phyloP scores from a whole-genome alignment of 2,888 invertebrate species.

The Amblyteles armatorius region DNA sequence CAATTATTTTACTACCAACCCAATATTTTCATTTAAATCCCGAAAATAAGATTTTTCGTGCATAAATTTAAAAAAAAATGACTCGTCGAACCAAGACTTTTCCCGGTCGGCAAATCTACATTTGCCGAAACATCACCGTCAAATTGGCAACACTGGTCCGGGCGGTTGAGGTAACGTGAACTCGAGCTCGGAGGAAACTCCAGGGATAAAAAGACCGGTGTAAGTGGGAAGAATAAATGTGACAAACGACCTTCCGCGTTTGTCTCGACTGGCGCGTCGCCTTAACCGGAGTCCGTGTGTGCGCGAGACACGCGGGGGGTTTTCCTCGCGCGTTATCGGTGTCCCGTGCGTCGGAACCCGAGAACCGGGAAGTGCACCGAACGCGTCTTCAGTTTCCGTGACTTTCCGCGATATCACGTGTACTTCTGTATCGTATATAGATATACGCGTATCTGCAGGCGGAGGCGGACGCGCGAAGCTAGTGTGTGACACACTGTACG shows the following conservation, averaged over 20 bases:
- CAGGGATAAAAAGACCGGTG: neutral
- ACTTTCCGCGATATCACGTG: conserved; percentile 24
- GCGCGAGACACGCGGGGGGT: conserved; percentile 1
- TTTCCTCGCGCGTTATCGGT: conserved; percentile 39
- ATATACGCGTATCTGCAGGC: neutral
- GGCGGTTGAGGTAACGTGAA: neutral
- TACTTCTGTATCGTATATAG: neutral
- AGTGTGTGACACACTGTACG: neutral
- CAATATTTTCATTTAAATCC: no score
- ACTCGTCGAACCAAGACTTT: no score
- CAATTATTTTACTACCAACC: no score
- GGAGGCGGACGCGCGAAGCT: conserved; percentile 3
- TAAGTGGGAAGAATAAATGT: conserved; percentile 22
- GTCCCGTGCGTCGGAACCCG: conserved; percentile 20
- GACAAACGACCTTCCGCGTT: conserved; percentile 36
- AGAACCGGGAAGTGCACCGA: neutral
- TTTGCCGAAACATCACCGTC: neutral
- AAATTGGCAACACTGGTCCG: neutral
- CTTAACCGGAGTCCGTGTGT: neutral
- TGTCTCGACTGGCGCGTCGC: conserved; percentile 20
- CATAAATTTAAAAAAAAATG: no score
- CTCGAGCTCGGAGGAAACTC: neutral
- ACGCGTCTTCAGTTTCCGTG: conserved; percentile 36
- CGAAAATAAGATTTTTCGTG: no score
- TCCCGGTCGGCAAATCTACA: neutral